Evolutionary conservation across 2,797 vertebrate genomes (phyloP), one percentile per base, ranked within the genome.

Genomic region (Sciurus vulgaris): DNA sequence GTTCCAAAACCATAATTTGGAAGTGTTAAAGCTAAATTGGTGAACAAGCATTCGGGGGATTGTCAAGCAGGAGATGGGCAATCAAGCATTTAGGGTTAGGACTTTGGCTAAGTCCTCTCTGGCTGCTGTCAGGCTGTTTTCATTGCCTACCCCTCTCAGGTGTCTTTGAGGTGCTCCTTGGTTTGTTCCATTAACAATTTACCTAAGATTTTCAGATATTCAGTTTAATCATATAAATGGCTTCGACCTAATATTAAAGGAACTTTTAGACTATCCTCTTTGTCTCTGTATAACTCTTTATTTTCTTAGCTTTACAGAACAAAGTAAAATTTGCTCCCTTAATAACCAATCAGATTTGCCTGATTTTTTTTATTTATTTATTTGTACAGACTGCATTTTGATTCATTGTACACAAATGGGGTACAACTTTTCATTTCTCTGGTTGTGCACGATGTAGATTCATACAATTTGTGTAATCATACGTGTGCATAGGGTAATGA

Each of bases 291-390:
- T 30, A 38, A 4, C 49, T 89, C 83, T 49, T 81, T 82, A 77
- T 85, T 85, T 18, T 88, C 77, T 89, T 91, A 89, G 74, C 59
- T 89, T 96, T 85, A 93, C 56, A 24, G 56, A 90, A 38, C 18
- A 69, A 79, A 38, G 49, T 85, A 91, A 94, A 89, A 81, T 41
- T 67, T 72, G 30, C 33, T 79, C 59, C 41, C 22, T 33, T 6
- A 11, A 81, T 20, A 8, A 70, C 26, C 65, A 78, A 82, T 70
- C 61, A 20, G 70, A 47, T 89, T 93, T 95, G 4, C 30, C 84
- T 70, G 47, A 86, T 87, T 92, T 77, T 59, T 96, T 38, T 38
- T 38, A 38, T 38, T 38, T 38, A 38, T 38, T 38, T 38, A 38
- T 38, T 38, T 38, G 3, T 38, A 38, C 38, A 38, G 38, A 38